Base-by-base conservation (phyloP, 2,797 vertebrate genomes). In the Platyrinchus mystaceus region DNA sequence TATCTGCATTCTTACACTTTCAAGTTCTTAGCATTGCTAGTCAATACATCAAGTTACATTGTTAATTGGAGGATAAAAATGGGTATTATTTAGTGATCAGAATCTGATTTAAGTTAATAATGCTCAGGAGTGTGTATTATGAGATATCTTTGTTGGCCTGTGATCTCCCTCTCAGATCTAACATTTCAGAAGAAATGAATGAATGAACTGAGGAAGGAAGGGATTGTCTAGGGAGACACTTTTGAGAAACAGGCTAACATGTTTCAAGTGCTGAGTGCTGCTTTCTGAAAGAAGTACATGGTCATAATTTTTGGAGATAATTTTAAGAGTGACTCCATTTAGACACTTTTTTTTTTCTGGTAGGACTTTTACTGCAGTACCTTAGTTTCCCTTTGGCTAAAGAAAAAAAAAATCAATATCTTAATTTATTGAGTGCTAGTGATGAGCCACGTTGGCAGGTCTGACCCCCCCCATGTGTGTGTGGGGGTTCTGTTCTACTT, bases 361-460 rank as follows among this genome's bases (percentile, higher is more conserved):
- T 30, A 36, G 64, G 36, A 36, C 44, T 70, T 74, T 5, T 24
- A 50, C n/a, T 70, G 24, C 18, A 23, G n/a, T 80, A 37, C 24
- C 22, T 67, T 74, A 22, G 22, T 69, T 84, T 92, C 18, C 14
- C 9, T 67, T 59, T 36, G 9, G 17, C 59, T 75, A 49, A 60
- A 59, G 60, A 26, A 59, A 78, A 89, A n/a, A 28, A 41, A 55
- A 58, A 39, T 49, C 14, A 41, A 3, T 28, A 52, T 14, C 14
- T 32, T 43, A 9, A 6, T 50, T 49, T 39, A 7, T 23, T 49
- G 44, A 69, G 16, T 78, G 17, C 14, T 24, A 44, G 6, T 39
- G 39, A 37, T 77, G 41, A 26, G 62, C 43, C 0, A 0, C 3
- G 3, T 4, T 8, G 20, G 26, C 23, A 68, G 6, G 27, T 79